phyloP scores from a whole-genome alignment of 53 echinoderm and acorn worm species.

The Henricia sp. region DNA sequence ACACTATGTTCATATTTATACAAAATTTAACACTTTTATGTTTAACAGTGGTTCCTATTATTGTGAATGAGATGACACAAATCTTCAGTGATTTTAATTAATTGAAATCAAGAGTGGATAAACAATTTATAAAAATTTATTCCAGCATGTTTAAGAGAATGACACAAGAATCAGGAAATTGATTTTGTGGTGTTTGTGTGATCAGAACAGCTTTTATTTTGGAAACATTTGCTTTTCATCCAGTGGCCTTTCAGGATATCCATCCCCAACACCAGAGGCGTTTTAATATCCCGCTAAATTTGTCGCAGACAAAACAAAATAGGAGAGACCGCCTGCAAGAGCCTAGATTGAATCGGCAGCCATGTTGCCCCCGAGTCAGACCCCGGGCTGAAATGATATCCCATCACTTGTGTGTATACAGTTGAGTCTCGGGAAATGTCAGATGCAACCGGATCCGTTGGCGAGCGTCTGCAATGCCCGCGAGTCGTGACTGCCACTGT shows the following conservation, averaged over 20 bases:
- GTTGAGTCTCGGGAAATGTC: constrained; percentile 59
- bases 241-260: neutral
- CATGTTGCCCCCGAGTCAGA: constrained; percentile 49
- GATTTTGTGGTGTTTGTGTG: constrained; percentile 5
- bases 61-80: too few species aligned
- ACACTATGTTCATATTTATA: too few species aligned
- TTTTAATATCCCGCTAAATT: constrained; percentile 40
- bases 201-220: neutral
- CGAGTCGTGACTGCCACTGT: constrained; percentile 59
- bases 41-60: too few species aligned
- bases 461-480: constrained; percentile 55
- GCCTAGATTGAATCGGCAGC: constrained; percentile 57
- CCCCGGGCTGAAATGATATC: constrained; percentile 51
- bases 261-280: constrained; percentile 24
- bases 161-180: too few species aligned
- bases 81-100: too few species aligned
- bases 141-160: too few species aligned
- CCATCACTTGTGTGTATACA: constrained; percentile 62
- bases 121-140: too few species aligned
- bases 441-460: constrained; percentile 53
- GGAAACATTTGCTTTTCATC: constrained; percentile 2
- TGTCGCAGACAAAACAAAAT: constrained; percentile 1
- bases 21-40: too few species aligned
- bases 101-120: too few species aligned
- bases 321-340: constrained; percentile 17